Conservation (phyloP, 2,888 invertebrate species). For the Brassicogethes aeneus region DNA sequence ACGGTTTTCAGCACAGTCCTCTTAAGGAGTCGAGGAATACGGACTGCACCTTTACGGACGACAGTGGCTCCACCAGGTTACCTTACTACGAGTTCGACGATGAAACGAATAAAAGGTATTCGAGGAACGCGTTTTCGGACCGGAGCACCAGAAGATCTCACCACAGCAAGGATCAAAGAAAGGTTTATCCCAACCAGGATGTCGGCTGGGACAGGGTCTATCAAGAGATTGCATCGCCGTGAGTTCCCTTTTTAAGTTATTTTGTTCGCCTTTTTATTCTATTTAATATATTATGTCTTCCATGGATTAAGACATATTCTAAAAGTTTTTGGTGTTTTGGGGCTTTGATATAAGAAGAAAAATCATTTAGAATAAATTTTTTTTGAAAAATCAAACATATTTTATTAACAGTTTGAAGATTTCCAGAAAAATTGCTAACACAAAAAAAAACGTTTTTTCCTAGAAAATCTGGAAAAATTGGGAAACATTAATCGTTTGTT, state of each 20-base stretch:
- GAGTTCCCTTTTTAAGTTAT: constrained; percentile 14
- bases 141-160: constrained; percentile 9
- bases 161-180: constrained; percentile 19
- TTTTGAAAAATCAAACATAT: too few species aligned
- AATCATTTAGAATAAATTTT: too few species aligned
- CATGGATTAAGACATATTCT: too few species aligned
- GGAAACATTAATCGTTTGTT: too few species aligned
- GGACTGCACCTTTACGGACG: constrained; percentile 30
- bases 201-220: constrained; percentile 25
- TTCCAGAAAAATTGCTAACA: too few species aligned
- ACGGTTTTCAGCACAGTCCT: constrained; percentile 27
- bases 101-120: constrained; percentile 25
- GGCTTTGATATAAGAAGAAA: too few species aligned
- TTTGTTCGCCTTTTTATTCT: not conserved
- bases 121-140: constrained; percentile 20
- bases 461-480: too few species aligned
- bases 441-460: too few species aligned
- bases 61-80: constrained; percentile 31
- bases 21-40: constrained; percentile 22
- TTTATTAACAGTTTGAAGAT: too few species aligned
- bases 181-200: constrained; percentile 24
- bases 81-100: constrained; percentile 31
- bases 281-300: too few species aligned
- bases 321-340: too few species aligned
- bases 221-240: constrained; percentile 29